Percentiles rank a stretch among this genome's conserved stretches.
Conservation (phyloP, 2,113 vertebrate species). For the Steatornis caripensis region DNA sequence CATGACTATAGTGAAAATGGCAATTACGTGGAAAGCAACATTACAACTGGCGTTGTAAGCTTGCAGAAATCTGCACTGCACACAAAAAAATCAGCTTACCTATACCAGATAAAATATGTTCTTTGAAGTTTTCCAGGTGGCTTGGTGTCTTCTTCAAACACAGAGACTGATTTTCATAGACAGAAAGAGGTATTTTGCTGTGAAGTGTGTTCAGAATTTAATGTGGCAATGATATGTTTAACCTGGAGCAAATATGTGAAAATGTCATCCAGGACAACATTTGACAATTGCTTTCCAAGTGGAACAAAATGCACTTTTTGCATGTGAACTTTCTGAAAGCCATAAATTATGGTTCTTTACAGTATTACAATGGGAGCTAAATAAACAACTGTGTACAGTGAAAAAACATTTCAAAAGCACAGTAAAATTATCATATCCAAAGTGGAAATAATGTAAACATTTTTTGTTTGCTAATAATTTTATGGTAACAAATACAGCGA, state of each 20-base stretch:
- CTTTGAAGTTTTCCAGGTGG: background rate
- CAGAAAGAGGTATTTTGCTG: conserved; percentile 23
- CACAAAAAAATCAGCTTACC: background rate
- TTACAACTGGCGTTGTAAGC: background rate
- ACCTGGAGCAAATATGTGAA: conserved; percentile 40
- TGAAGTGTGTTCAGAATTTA: conserved; percentile 27
- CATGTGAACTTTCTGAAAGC: background rate
- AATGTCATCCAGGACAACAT: conserved; percentile 42
- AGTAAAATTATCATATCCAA: background rate
- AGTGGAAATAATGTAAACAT: background rate
- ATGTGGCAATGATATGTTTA: conserved; percentile 1
- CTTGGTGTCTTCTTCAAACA: background rate
- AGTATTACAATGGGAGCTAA: background rate
- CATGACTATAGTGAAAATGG: background rate
- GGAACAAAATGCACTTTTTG: conserved; percentile 20
- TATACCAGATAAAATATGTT: background rate
- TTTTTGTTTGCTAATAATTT: background rate
- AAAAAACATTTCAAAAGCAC: background rate
- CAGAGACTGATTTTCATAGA: conserved; percentile 16
- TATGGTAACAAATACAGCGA: background rate
- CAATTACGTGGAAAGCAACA: background rate
- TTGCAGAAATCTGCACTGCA: background rate
- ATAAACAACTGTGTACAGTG: background rate
- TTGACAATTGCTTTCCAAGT: conserved; percentile 11
- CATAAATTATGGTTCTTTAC: background rate